Base-by-base conservation (phyloP, 2,888 invertebrate genomes). In the Parnassius smintheus region DNA sequence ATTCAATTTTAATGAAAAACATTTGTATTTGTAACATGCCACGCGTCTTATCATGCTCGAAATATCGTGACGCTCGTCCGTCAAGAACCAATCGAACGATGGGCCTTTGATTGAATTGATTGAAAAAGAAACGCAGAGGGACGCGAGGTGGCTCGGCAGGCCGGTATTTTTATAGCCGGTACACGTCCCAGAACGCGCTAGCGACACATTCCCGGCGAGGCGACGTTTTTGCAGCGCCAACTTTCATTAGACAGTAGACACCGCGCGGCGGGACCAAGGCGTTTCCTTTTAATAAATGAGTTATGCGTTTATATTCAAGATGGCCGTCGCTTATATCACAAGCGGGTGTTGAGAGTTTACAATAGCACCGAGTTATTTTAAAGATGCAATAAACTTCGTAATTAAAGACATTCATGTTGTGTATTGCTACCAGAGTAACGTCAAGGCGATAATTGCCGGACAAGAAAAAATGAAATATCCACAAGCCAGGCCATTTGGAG, bases 121-220 rank as follows among this genome's bases (percentile, higher is more conserved):
- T 87, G 86, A 83, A 86, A 88, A 88, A 88, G 85, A 85, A 86
- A 85, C 78, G 78, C 80, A 78, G 80, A 79, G 82, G 80, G 81
- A 81, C 75, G 80, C 72, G 77, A 70, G 78, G 71, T 51, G 59
- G 62, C 79, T 74, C 75, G 78, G 75, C 81, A 77, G 78, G 80
- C 78, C 80, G 89, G 88, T 87, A 88, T 91, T 90, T 91, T 88
- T 91, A 90, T 89, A 84, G 88, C 82, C 86, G 84, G 88, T 90
- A 83, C 87, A 83, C 85, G 87, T 85, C 81, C 77, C 83, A 83
- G 82, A 84, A 84, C 88, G 88, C 90, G 85, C 82, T 77, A 85
- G 86, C 88, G 88, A 91, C 90, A 90, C 91, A 91, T 91, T 89
- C 91, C 79, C 81, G 78, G 73, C 88, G 85, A 78, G 80, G 80